A percentile compares a stretch with the other conserved stretches of the same genome.
phyloP scores from a whole-genome alignment of 37 sponge, comb jelly and placozoan species.

The Beroe ovata region DNA sequence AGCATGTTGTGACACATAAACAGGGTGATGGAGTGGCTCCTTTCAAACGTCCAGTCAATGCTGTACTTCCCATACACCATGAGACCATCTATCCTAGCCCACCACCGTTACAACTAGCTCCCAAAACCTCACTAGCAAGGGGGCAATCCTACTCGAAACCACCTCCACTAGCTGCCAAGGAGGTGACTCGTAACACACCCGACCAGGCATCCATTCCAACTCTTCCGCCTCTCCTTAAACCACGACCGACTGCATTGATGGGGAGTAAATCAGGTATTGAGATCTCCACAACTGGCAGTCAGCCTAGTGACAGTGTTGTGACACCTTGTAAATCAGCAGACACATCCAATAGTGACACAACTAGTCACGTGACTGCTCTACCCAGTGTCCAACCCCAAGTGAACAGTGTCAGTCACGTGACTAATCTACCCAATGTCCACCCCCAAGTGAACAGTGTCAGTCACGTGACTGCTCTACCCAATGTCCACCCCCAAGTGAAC shows the following conservation, averaged over 20 bases:
- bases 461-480: background rate
- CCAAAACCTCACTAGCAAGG: background rate
- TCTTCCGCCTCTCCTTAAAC: background rate
- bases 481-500: background rate
- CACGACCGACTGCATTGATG: too few species aligned
- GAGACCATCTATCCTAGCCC: background rate
- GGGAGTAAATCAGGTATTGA: background rate
- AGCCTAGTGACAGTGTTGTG: background rate
- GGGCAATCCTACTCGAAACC: background rate
- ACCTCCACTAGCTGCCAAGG: background rate
- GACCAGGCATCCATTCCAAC: background rate
- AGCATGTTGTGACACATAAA: too few species aligned
- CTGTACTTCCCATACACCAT: background rate
- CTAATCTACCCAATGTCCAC: background rate
- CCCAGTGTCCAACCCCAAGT: background rate
- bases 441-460: background rate
- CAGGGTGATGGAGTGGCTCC: background rate
- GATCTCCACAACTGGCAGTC: background rate
- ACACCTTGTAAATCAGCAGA: background rate
- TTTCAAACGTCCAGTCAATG: slow-evolving; percentile 2
- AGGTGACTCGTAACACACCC: background rate
- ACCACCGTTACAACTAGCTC: slow-evolving; percentile 14
- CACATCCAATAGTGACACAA: background rate
- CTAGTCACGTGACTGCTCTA: background rate
- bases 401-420: background rate